Evolutionary conservation across 1,140 invertebrate genomes (phyloP), one percentile per base, ranked within the genome.

Genomic region (Aphelinus certus): DNA sequence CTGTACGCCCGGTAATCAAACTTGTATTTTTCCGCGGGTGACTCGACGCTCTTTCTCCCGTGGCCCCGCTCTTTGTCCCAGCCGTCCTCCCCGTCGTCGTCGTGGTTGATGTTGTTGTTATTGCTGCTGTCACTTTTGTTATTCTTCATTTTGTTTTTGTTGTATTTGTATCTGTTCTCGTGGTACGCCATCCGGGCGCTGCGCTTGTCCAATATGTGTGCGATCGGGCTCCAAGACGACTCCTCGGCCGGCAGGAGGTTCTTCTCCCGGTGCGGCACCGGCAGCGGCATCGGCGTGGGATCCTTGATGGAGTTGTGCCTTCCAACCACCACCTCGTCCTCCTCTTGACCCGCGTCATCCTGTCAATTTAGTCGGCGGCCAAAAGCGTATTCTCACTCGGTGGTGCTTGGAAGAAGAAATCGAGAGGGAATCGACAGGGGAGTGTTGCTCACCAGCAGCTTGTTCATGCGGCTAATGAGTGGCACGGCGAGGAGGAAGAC

Each of bases 1-100:
- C 86, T 78, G 10, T 85, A 84, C 0, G 79, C 75, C 1, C 67
- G 71, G 61, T 87, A 87, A 65, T 87, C 79, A n/a, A 81, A 81
- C 0, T 26, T 46, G 1, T 1, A 0, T 6, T 26, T 26, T 26
- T 26, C 26, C 26, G 6, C 26, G 46, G 42, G 10, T 4, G 9
- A 0, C 3, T 71, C 53, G 5, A 45, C 43, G 42, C 7, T 10
- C 5, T 10, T 55, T 5, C 10, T 5, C 5, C 10, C 1, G 53
- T 55, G 53, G 49, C 5, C 42, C 63, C 43, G 7, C 43, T 69
- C 57, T 64, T 62, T 49, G 58, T 58, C 26, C 48, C 56, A 9
- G 75, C 3, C 4, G 47, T 68, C 46, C 81, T 75, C 51, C 77
- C 76, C 26, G 26, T 26, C 26, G 26, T 26, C 26, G 26, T 26